Percentiles rank a stretch among this genome's conserved stretches.
These are phyloP conservation scores for Glaucidium brasilianum DNA, from an alignment of 2,113 vertebrate species.

Conservation along the genomic window DNA sequence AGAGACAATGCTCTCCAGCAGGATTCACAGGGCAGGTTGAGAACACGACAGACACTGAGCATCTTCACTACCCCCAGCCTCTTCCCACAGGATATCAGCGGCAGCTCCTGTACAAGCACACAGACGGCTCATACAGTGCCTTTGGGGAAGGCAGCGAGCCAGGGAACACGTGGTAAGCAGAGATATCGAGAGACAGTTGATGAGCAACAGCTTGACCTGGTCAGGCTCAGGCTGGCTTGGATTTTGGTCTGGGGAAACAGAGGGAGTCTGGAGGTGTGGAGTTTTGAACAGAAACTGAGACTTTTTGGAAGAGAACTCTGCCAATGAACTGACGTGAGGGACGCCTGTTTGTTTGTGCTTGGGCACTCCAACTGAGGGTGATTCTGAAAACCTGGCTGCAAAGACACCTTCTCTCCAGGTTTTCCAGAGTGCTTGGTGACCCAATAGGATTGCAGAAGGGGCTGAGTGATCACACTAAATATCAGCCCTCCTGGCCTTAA, in stretches of 20 bases:
- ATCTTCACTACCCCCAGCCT: not conserved
- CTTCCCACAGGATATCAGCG: constrained; percentile 81
- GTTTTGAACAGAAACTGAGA: not conserved
- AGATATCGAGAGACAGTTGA: not conserved
- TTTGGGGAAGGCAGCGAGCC: constrained; percentile 75
- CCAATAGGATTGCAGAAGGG: not conserved
- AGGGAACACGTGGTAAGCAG: constrained; percentile 87
- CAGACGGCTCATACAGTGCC: constrained; percentile 82
- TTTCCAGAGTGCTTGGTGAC: not conserved
- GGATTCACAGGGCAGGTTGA: not conserved
- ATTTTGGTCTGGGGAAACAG: not conserved
- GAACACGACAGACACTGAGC: not conserved
- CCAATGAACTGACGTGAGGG: not conserved
- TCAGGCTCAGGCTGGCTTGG: not conserved
- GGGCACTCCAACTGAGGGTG: not conserved
- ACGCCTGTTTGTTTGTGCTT: not conserved
- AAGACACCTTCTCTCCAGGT: not conserved
- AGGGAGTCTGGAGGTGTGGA: not conserved
- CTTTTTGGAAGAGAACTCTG: not conserved
- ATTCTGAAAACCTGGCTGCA: not conserved
- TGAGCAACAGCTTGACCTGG: not conserved
- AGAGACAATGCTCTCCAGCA: not conserved
- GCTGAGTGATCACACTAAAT: not conserved
- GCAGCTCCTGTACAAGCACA: constrained; percentile 83
- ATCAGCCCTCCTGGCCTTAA: not conserved